phyloP scores from a whole-genome alignment of 2,888 invertebrate genomes.

The Corbicula japonica region DNA sequence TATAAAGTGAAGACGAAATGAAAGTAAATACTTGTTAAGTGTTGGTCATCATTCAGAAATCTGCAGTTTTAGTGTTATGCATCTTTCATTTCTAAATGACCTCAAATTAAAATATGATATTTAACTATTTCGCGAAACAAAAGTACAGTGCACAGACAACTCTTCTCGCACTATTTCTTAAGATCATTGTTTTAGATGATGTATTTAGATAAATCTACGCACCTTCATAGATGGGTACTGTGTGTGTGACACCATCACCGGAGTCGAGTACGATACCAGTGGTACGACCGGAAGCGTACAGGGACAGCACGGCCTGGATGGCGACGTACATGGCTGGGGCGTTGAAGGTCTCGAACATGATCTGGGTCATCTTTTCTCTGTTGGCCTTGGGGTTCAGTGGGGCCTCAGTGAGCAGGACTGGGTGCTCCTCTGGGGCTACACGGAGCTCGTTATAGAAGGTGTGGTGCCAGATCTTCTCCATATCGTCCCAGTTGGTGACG shows the following conservation, averaged over 20 bases:
- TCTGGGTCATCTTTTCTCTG: slow-evolving; percentile 94
- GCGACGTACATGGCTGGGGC: slow-evolving; percentile 98
- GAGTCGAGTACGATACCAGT: slow-evolving; percentile 89
- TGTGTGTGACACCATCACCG: slow-evolving; percentile 98
- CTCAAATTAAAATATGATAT: too few relatives aligned
- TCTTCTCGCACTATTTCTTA: too few relatives aligned
- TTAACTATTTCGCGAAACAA: too few relatives aligned
- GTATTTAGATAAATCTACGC: too few relatives aligned
- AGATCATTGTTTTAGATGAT: too few relatives aligned
- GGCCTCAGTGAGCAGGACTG: slow-evolving; percentile 90
- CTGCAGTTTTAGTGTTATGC: too few relatives aligned
- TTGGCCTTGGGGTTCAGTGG: slow-evolving; percentile 97
- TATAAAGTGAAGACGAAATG: too few relatives aligned
- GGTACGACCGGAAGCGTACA: slow-evolving; percentile 94
- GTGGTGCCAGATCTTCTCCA: slow-evolving; percentile 61
- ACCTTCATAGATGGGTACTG: slow-evolving; percentile 96
- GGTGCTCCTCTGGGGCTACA: slow-evolving; percentile 58
- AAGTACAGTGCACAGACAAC: too few relatives aligned
- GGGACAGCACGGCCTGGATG: slow-evolving; percentile 96
- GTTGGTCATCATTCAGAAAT: too few relatives aligned
- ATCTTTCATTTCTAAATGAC: too few relatives aligned
- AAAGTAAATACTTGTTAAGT: too few relatives aligned
- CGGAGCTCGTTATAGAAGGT: slow-evolving; percentile 59
- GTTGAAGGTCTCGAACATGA: slow-evolving; percentile 91
- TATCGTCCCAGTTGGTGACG: slow-evolving; percentile 61